Evolutionary conservation across 2,888 invertebrate genomes (phyloP).

Genomic region (Melangyna quadrimaculata): DNA sequence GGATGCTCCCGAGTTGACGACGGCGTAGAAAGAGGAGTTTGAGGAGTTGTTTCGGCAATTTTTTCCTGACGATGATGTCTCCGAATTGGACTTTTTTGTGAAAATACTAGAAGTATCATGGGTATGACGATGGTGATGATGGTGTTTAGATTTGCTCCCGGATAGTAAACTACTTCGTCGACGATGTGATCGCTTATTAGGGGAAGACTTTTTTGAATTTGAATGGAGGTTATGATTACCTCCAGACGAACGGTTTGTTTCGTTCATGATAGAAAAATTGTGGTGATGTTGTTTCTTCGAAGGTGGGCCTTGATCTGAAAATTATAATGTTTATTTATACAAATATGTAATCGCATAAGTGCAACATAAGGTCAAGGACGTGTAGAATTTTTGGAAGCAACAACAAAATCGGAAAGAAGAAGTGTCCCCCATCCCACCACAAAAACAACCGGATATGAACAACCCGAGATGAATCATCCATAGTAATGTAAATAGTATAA

Average conservation of each 20-base stretch:
- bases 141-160: slow-evolving; percentile 22
- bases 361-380: no score
- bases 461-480: no score
- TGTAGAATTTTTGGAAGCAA: no score
- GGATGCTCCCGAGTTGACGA: not conserved
- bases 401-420: no score
- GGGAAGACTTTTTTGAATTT: slow-evolving; percentile 16
- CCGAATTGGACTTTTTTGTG: not conserved
- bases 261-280: slow-evolving; percentile 61
- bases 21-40: not conserved
- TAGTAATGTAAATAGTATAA: no score
- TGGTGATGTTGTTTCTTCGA: slow-evolving; percentile 28
- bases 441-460: no score
- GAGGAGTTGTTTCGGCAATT: not conserved
- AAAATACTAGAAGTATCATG: not conserved
- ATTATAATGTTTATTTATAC: not conserved
- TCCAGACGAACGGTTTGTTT: slow-evolving; percentile 20
- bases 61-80: slow-evolving; percentile 10
- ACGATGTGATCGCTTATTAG: slow-evolving; percentile 36
- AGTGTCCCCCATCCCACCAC: no score
- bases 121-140: not conserved
- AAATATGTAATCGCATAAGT: not conserved
- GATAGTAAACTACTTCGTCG: slow-evolving; percentile 41
- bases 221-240: not conserved
- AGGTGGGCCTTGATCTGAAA: slow-evolving; percentile 31